Evolutionary conservation across 1,140 invertebrate genomes (phyloP).

Genomic region (Trichonephila clavipes): DNA sequence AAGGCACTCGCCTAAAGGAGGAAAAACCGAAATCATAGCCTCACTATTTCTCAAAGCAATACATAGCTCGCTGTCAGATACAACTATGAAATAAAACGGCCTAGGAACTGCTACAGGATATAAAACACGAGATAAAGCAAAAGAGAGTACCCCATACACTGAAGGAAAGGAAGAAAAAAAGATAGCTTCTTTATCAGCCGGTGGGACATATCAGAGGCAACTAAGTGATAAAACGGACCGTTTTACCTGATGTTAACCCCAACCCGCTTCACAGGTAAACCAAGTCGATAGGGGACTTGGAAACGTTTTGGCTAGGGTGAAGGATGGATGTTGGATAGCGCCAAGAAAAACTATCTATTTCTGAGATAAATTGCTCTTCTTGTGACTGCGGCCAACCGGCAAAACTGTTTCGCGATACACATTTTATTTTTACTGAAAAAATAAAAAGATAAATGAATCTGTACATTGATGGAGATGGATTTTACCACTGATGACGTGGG

Average conservation of each 20-base stretch:
- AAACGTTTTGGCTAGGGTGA: constrained; percentile 27
- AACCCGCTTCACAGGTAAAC: constrained; percentile 61
- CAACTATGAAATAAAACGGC: constrained; percentile 62
- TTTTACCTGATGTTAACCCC: constrained; percentile 71
- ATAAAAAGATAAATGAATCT: constrained; percentile 43
- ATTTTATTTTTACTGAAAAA: constrained; percentile 39
- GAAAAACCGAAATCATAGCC: constrained; percentile 22
- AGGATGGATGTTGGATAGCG: constrained; percentile 46
- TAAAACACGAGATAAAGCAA: constrained; percentile 62
- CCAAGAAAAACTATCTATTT: constrained; percentile 74
- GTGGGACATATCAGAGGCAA: constrained; percentile 61
- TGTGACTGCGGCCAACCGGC: constrained; percentile 74
- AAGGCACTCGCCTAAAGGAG: neutral
- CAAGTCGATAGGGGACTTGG: constrained; percentile 50
- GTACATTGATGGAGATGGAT: constrained; percentile 66
- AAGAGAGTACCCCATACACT: neutral
- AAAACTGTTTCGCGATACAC: constrained; percentile 70
- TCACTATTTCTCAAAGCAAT: constrained; percentile 59
- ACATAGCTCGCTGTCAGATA: constrained; percentile 58
- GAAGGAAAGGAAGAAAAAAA: neutral
- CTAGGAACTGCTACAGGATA: constrained; percentile 53
- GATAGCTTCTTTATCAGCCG: constrained; percentile 73
- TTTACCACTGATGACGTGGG: constrained; percentile 39
- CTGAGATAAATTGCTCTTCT: constrained; percentile 76
- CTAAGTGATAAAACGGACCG: constrained; percentile 73